Base-by-base conservation (phyloP, 2,797 vertebrate species). In the Semaprochilodus insignis region DNA sequence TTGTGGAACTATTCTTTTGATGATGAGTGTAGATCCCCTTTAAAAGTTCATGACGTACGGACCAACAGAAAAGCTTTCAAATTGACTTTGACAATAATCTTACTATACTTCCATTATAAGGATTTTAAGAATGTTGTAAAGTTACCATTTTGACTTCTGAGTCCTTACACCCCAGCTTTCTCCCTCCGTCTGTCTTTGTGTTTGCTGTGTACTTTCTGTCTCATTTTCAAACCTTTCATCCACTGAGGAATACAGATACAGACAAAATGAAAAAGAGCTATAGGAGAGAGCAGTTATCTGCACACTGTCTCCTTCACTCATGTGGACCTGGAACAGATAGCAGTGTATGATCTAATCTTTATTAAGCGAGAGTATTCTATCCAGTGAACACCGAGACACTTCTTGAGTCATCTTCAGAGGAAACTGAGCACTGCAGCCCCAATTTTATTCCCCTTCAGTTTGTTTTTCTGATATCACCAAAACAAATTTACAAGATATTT, bases 401-500 rank as follows among this genome's bases (percentile, higher is more conserved):
- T 52, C 52, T 52, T 27, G 23, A 72, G 48, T 72, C 70, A 17
- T 72, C 48, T 71, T 72, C 48, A 54, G 44, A 73, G 60, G 63
- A 73, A 63, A 80, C 13, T n/a, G 15, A 72, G 44, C 44, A 48
- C 14, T 17, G 23, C 23, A 52, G 25, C 44, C 48, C 66, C 36
- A 40, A 4, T 44, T 69, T 69, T 44, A 40, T 40, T 44, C 36
- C 66, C 23, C 36, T 66, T 66, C 17, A 69, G 66, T 66, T 66
- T 19, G 25, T 40, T 69, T 69, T 69, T 71, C 40, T 5, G 16
- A n/a, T 19, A 4, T 25, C 48, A 10, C n/a, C 70, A 48, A 72
- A 72, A 72, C 70, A 52, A 72, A 72, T 25, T 27, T 27, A 52
- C 51, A 72, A 72, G 44, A 52, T 72, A 70, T 25, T 51, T 71